Evolutionary conservation across 2,888 invertebrate genomes (phyloP).

Genomic region (Pammene aurita): DNA sequence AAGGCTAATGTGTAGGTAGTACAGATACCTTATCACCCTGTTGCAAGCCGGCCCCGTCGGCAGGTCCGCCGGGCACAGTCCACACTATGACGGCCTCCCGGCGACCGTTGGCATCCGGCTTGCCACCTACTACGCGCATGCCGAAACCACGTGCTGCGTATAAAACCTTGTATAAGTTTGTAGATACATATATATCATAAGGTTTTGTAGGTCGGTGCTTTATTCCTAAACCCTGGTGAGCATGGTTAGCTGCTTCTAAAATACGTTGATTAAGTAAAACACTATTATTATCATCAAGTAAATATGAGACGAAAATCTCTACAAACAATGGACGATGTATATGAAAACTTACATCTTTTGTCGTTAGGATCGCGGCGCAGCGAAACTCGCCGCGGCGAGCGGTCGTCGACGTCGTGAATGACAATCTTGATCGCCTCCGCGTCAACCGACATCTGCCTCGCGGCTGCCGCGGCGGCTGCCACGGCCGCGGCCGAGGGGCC

Average conservation of each 20-base stretch:
- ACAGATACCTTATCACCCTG: slow-evolving; percentile 92
- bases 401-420: slow-evolving; percentile 95
- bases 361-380: slow-evolving; percentile 91
- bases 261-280: too few species aligned
- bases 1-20: slow-evolving; percentile 8
- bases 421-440: slow-evolving; percentile 96
- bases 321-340: background rate
- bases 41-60: slow-evolving; percentile 93
- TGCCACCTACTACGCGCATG: slow-evolving; percentile 97
- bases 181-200: too few species aligned
- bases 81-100: slow-evolving; percentile 96
- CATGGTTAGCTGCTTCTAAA: too few species aligned
- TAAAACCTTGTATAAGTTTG: slow-evolving; percentile 6
- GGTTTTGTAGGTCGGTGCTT: too few species aligned
- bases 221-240: too few species aligned
- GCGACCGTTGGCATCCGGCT: slow-evolving; percentile 92
- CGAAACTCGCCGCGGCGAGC: slow-evolving; percentile 88
- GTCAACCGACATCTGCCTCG: slow-evolving; percentile 93
- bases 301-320: too few species aligned
- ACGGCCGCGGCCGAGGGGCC: slow-evolving; percentile 69
- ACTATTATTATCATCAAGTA: too few species aligned
- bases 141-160: slow-evolving; percentile 93
- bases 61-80: slow-evolving; percentile 96
- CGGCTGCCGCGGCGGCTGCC: slow-evolving; percentile 83
- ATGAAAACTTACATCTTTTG: slow-evolving; percentile 90